These are phyloP conservation scores for Parascotia fuliginaria DNA, from an alignment of 2,888 invertebrate species.

Conservation along the genomic window DNA sequence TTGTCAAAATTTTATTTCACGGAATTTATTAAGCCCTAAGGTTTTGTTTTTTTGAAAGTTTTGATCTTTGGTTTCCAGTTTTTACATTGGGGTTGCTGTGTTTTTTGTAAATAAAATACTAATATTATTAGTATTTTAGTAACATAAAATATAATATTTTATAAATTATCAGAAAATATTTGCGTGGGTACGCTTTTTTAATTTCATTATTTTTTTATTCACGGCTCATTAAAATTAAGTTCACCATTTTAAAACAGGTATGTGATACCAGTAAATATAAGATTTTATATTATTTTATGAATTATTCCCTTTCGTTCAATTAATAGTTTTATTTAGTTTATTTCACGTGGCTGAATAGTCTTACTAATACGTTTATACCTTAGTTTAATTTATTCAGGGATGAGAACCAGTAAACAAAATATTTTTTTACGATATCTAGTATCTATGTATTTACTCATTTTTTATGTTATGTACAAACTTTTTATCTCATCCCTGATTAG, in stretches of 20 bases:
- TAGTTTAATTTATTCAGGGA: slow-evolving; percentile 16
- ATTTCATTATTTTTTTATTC: neutral
- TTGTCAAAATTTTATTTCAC: too few relatives aligned
- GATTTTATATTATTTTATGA: slow-evolving; percentile 40
- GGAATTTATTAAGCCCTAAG: too few relatives aligned
- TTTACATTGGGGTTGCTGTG: too few relatives aligned
- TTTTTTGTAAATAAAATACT: too few relatives aligned
- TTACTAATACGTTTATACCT: slow-evolving; percentile 26
- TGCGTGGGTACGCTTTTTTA: too few relatives aligned
- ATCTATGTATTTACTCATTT: neutral
- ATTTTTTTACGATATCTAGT: neutral
- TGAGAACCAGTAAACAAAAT: slow-evolving; percentile 1
- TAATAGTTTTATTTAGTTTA: slow-evolving; percentile 64
- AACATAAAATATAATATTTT: too few relatives aligned
- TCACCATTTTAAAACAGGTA: slow-evolving; percentile 15
- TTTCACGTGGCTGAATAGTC: slow-evolving; percentile 53
- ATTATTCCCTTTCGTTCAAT: slow-evolving; percentile 77
- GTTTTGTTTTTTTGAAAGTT: too few relatives aligned
- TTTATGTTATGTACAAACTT: neutral
- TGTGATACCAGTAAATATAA: slow-evolving; percentile 15
- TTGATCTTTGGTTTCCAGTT: too few relatives aligned
- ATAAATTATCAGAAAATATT: too few relatives aligned
- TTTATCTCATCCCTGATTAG: slow-evolving; percentile 18
- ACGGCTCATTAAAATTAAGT: neutral
- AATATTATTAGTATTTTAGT: too few relatives aligned